Percentiles rank a stretch among this genome's conserved stretches.
These are phyloP conservation scores for Rhopilema esculentum DNA, from an alignment of 30 jellyfish, hydroid and myxozoan species.

Conservation along the genomic window DNA sequence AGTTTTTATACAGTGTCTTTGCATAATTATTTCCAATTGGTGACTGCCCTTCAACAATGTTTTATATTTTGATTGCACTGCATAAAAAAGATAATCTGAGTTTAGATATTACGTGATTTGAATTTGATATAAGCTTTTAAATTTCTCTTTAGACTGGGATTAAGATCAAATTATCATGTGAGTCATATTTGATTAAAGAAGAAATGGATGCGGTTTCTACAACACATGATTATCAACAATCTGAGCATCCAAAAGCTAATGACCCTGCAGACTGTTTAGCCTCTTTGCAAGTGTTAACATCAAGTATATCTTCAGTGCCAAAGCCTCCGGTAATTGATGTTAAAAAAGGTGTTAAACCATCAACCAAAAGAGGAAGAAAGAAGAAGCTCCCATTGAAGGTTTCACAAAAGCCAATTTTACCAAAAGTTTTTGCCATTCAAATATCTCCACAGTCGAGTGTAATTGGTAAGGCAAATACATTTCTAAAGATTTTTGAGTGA, in stretches of 20 bases:
- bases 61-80: too few relatives aligned
- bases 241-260: not conserved
- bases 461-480: conserved; percentile 20
- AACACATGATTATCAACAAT: not conserved
- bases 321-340: not conserved
- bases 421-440: conserved; percentile 73
- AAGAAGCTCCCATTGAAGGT: conserved; percentile 32
- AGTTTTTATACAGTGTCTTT: too few relatives aligned
- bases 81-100: too few relatives aligned
- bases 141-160: not conserved
- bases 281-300: conserved; percentile 50
- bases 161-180: not conserved
- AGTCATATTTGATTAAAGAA: too few relatives aligned
- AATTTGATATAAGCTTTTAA: too few relatives aligned
- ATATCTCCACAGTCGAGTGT: conserved; percentile 63
- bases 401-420: conserved; percentile 54
- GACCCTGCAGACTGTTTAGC: conserved; percentile 2
- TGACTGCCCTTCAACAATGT: too few relatives aligned
- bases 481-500: not conserved
- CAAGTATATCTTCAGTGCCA: conserved; percentile 42
- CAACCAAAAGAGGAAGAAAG: conserved; percentile 51
- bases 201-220: not conserved
- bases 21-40: too few relatives aligned
- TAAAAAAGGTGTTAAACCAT: not conserved
- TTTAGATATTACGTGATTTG: too few relatives aligned